Base-by-base conservation (phyloP, 2,888 invertebrate species). In the Drosophila demipolita region DNA sequence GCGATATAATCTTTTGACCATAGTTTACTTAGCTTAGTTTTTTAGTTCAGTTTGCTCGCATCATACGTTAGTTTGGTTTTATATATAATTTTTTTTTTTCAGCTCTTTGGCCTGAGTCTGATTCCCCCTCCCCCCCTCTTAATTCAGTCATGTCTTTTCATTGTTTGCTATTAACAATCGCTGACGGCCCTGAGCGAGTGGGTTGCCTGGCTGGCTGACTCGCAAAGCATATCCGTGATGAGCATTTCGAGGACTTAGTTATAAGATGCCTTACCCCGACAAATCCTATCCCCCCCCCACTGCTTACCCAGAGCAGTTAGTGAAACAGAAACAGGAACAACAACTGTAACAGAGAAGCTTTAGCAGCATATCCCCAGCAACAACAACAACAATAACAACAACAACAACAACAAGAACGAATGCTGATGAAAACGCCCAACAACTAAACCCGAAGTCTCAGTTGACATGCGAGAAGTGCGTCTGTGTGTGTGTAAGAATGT, bases 211-310 rank as follows among this genome's bases (percentile, higher is more conserved):
- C 49, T 68, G 70, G 15, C 12, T 8, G 29, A 20, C 52, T 50
- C 52, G 64, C 67, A 49, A 71, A 53, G 66, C 73, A 63, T 73
- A 84, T 80, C 77, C 76, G 73, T 66, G 84, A 78, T 82, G 77
- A 82, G 82, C 66, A 78, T 80, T 78, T 78, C 52, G 62, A 76
- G 80, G 80, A 77, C 80, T 84, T 85, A 87, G 80, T 73, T 82
- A 80, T 79, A 76, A 80, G 79, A 74, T 71, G 66, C 55, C 75
- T 42, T 36, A 49, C 59, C 50, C 38, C 11, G 3, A 8, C 33
- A 38, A 36, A 40, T 9, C 33, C 9, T 17, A 11, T 42, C 32
- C 11, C 38, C 9, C 5, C 52, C 20, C 23, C 26, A 12, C 48
- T 40, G 55, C 55, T 38, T 15, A 55, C 26, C 66, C 45, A 23